Base-by-base conservation (phyloP, 2,113 vertebrate genomes). In the Leucosticte australis region DNA sequence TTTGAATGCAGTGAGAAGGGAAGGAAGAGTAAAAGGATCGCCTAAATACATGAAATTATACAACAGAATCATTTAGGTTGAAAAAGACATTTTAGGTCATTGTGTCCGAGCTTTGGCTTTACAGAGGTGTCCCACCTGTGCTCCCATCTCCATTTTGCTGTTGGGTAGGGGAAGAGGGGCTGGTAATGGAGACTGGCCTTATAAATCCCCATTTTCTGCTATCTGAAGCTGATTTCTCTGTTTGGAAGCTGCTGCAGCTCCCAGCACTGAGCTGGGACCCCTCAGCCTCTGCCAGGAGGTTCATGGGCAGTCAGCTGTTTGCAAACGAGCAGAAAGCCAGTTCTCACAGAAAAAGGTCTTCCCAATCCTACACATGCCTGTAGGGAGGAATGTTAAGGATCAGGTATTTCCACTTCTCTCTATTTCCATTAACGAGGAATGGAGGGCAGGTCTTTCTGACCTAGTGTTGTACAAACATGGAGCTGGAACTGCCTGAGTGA, bases 351-450 rank as follows among this genome's bases (percentile, higher is more conserved):
- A 65, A 70, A 26, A 63, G 65, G 35, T 65, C 47, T 89, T 94
- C 75, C 53, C 3, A 4, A 81, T 84, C 75, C 55, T 73, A 64
- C 52, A 44, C n/a, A 47, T 81, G 82, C 83, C 70, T 71, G 64
- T 35, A 70, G 62, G 80, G 68, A 96, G 81, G 95, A 97, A 96
- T 96, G 95, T 22, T 75, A 96, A 95, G 76, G 91, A 95, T 94
- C 96, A 92, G 93, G 96, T 96, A 95, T 89, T 96, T 97, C 93
- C 57, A 89, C 95, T 91, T 95, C 94, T 81, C 70, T 85, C 57
- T 35, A 19, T 71, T 74, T 33, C 47, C 81, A 78, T 78, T 92
- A 83, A 52, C 0, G 2, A 67, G 64, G 77, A 91, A 75, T 35
- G 64, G 83, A 77, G 53, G 63, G 77, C 85, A 86, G 82, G 87